phyloP scores from a whole-genome alignment of 2,888 invertebrate genomes.

The Clanis bilineata region DNA sequence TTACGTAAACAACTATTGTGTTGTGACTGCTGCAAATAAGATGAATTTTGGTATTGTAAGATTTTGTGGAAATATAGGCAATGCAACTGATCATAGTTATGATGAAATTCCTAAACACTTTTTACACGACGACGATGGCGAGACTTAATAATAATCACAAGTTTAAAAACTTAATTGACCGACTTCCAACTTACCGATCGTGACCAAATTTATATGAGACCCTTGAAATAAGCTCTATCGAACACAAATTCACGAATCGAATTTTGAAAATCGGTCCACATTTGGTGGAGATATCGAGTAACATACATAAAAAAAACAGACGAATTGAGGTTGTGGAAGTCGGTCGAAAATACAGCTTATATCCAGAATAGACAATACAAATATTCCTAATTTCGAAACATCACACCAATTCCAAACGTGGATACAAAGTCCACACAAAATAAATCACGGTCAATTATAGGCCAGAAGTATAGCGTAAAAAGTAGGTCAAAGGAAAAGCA shows the following conservation, averaged over 20 bases:
- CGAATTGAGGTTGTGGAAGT: no score
- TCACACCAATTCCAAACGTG: neutral
- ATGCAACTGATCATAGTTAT: neutral
- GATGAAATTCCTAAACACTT: neutral
- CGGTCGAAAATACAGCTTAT: no score
- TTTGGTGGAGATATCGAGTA: no score
- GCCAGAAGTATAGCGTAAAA: slow-evolving; percentile 21
- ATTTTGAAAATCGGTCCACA: no score
- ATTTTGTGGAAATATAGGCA: neutral
- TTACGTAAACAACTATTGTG: neutral
- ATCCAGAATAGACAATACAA: neutral
- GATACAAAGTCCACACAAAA: neutral
- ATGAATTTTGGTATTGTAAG: neutral
- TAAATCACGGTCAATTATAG: neutral
- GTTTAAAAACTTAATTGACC: no score
- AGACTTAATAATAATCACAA: no score
- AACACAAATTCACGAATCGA: no score
- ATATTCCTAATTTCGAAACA: neutral
- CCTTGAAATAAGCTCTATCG: no score
- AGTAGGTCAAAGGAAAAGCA: neutral
- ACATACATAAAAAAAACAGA: no score
- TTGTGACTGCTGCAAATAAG: neutral
- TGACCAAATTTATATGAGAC: no score
- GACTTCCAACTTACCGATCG: no score
- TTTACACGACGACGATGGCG: neutral